A percentile compares a stretch with the other conserved stretches of the same genome.
Evolutionary conservation across 2,113 vertebrate species (phyloP).

Genomic region (Salminus brasiliensis): DNA sequence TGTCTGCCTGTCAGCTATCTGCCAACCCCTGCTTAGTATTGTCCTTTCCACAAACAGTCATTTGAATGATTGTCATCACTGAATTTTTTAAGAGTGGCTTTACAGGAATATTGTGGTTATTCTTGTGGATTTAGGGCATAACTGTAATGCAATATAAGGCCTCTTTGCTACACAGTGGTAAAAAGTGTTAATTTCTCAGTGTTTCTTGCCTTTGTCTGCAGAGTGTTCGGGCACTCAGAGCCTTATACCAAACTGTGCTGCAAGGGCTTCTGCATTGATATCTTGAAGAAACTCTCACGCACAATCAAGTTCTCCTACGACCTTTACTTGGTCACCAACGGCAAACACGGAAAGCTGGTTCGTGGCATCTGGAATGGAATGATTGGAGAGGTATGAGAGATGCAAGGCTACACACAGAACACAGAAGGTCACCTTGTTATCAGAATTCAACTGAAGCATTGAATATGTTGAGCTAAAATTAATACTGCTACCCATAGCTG

Average conservation of each 20-base stretch:
- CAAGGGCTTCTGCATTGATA: conserved; percentile 98
- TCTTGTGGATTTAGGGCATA: not conserved
- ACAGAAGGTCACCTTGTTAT: conserved; percentile 24
- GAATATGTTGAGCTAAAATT: conserved; percentile 41
- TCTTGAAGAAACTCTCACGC: conserved; percentile 94
- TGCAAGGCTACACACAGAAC: not conserved
- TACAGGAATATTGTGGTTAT: not conserved
- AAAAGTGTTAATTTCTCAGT: not conserved
- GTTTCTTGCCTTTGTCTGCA: conserved; percentile 48
- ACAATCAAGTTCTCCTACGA: conserved; percentile 95
- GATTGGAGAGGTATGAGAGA: conserved; percentile 88
- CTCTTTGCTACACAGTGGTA: not conserved
- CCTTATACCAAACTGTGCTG: conserved; percentile 97
- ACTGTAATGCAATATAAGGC: not conserved
- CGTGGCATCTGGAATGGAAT: conserved; percentile 96
- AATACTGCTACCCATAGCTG: conserved; percentile 19
- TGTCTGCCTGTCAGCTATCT: not conserved
- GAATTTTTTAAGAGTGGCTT: conserved; percentile 13
- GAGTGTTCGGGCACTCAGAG: conserved; percentile 71
- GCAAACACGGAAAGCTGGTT: conserved; percentile 94
- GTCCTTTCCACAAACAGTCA: not conserved
- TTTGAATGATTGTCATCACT: conserved; percentile 8
- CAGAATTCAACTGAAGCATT: conserved; percentile 34
- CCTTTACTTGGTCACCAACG: conserved; percentile 97
- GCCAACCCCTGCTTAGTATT: not conserved